Conservation (phyloP, 2,888 invertebrate genomes). For the Galeopsomyia nigrocyanea region DNA sequence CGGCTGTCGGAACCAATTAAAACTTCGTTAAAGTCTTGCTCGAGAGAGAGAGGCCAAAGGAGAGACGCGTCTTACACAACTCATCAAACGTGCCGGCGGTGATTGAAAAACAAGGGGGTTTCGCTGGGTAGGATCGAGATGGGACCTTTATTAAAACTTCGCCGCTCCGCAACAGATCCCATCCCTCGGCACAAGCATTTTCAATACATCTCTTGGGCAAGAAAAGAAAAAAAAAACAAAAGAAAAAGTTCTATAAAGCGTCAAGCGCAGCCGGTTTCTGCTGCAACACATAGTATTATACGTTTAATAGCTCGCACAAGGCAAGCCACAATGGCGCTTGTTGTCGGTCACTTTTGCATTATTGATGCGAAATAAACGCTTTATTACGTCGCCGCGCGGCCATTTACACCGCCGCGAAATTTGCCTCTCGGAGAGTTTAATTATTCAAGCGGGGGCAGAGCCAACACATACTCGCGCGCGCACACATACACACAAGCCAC, state of each 20-base stretch:
- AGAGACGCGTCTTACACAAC: neutral
- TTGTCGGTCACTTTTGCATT: conserved; percentile 41
- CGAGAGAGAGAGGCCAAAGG: conserved; percentile 1
- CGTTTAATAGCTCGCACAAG: no score
- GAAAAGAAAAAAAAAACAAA: no score
- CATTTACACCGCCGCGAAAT: conserved; percentile 45
- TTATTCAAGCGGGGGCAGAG: conserved; percentile 27
- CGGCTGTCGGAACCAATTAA: conserved; percentile 17
- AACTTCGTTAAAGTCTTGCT: conserved; percentile 12
- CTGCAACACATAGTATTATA: no score
- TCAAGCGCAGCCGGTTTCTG: conserved; percentile 3
- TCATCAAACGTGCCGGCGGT: conserved; percentile 13
- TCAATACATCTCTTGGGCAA: no score
- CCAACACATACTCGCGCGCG: neutral
- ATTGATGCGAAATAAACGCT: conserved; percentile 40
- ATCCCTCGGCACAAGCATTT: neutral
- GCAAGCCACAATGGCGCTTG: no score
- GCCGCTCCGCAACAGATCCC: neutral
- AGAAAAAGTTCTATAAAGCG: neutral
- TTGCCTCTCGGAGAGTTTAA: conserved; percentile 38
- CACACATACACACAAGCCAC: neutral
- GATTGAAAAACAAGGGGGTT: conserved; percentile 19
- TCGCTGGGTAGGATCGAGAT: neutral
- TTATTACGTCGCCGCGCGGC: conserved; percentile 39
- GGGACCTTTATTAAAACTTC: conserved; percentile 30